Conservation (phyloP, 2,888 invertebrate species). For the Erebia aethiops region DNA sequence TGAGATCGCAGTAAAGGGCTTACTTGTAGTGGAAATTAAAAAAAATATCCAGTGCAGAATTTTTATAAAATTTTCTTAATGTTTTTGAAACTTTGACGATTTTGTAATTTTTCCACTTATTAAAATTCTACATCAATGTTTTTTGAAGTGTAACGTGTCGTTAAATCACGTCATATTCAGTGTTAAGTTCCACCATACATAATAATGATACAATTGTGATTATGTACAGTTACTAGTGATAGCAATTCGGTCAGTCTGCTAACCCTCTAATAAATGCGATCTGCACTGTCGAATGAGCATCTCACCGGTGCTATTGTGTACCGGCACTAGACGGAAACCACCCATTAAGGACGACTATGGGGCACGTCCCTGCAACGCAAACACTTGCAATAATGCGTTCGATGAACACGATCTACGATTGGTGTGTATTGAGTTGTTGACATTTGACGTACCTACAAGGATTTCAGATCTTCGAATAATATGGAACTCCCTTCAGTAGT, state of each 20-base stretch:
- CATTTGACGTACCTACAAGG: neutral
- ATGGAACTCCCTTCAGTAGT: neutral
- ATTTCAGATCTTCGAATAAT: neutral
- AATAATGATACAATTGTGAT: too few relatives aligned
- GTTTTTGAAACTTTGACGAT: too few relatives aligned
- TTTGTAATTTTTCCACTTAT: too few relatives aligned
- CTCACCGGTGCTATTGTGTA: constrained; percentile 50
- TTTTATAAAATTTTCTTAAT: too few relatives aligned
- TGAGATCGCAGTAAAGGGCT: too few relatives aligned
- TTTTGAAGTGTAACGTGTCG: too few relatives aligned
- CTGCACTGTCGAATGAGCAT: constrained; percentile 52
- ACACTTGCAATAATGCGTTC: constrained; percentile 48
- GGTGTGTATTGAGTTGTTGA: constrained; percentile 26
- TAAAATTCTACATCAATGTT: too few relatives aligned
- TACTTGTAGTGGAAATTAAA: too few relatives aligned
- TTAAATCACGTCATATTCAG: too few relatives aligned
- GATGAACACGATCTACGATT: constrained; percentile 25
- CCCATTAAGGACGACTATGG: constrained; percentile 45
- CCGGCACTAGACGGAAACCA: constrained; percentile 53
- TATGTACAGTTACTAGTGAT: constrained; percentile 22
- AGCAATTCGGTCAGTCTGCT: constrained; percentile 27
- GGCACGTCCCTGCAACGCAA: constrained; percentile 47
- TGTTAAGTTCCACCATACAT: too few relatives aligned
- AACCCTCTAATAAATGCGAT: constrained; percentile 50
- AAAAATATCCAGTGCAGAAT: neutral